Evolutionary conservation across 2,888 invertebrate species (phyloP).

Genomic region (Biston betularia): DNA sequence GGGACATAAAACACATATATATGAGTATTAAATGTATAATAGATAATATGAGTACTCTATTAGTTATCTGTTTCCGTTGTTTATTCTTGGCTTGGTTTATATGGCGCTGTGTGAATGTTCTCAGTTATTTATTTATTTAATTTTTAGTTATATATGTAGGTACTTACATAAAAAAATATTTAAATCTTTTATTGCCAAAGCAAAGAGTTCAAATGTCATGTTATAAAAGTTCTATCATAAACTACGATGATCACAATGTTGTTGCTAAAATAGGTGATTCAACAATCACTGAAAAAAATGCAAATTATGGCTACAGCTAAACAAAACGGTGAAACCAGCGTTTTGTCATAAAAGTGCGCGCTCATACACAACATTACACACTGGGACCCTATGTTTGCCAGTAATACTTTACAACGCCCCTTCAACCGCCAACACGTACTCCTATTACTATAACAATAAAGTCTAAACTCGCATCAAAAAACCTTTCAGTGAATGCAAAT

Average conservation of each 20-base stretch:
- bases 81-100: no score
- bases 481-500: conserved; percentile 60
- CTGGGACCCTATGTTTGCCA: conserved; percentile 70
- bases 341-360: conserved; percentile 67
- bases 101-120: no score
- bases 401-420: conserved; percentile 70
- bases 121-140: no score
- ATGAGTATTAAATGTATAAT: no score
- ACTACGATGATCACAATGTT: not conserved
- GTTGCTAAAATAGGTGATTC: conserved; percentile 33
- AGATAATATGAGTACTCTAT: no score
- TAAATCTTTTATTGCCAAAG: no score
- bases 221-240: not conserved
- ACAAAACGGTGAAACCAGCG: conserved; percentile 59
- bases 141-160: no score
- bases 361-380: conserved; percentile 70
- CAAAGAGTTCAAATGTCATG: not conserved
- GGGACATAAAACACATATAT: no score
- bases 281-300: conserved; percentile 52
- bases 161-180: no score
- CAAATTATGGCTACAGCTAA: conserved; percentile 48
- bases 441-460: conserved; percentile 53
- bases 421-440: conserved; percentile 56
- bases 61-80: no score
- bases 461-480: conserved; percentile 57